Base-by-base conservation (phyloP, 2,888 invertebrate species). In the Cerastoderma edule region DNA sequence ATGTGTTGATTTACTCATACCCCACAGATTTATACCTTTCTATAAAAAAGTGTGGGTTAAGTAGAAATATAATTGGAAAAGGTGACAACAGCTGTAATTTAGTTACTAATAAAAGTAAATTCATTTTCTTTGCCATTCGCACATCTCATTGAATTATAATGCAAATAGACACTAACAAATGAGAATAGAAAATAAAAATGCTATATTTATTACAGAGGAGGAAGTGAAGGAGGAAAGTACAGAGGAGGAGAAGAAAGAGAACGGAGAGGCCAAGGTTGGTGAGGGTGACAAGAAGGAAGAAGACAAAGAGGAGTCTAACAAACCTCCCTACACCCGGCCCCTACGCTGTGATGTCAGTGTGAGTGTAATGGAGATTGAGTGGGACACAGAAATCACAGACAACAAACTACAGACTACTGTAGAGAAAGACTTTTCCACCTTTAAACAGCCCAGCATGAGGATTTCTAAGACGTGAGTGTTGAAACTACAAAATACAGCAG, bases 371-470 rank as follows among this genome's bases (percentile, higher is more conserved):
- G 74, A 76, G 69, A 76, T 80, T 22, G 73, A 76, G 46, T 80
- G 80, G 80, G 57, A 69, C 13, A 80, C 80, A 1, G 80, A 80
- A 35, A 39, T 50, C 19, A 80, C 80, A 0, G 71, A 80, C 16
- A 60, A 74, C 24, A 46, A 71, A 19, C 64, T 76, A 10, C 63
- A 76, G 2, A 74, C 72, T 24, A 56, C 27, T 0, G 19, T 22
- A 6, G 56, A 48, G 10, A 24, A 46, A 0, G 74, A 76, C 28
- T 30, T 27, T 24, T 71, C 64, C 10, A 63, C 39, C 19, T 74
- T 48, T 50, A 70, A 67, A n/a, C 44, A 68, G 30, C 56, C 71
- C 1, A 64, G 64, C 46, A 70, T 78, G 71, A 78, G 64, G 54
- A 74, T 78, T 22, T 74, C 78, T 10, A 67, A 71, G 48, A 71